Conservation (phyloP, 2,797 vertebrate species). For the Pelodytes ibericus region DNA sequence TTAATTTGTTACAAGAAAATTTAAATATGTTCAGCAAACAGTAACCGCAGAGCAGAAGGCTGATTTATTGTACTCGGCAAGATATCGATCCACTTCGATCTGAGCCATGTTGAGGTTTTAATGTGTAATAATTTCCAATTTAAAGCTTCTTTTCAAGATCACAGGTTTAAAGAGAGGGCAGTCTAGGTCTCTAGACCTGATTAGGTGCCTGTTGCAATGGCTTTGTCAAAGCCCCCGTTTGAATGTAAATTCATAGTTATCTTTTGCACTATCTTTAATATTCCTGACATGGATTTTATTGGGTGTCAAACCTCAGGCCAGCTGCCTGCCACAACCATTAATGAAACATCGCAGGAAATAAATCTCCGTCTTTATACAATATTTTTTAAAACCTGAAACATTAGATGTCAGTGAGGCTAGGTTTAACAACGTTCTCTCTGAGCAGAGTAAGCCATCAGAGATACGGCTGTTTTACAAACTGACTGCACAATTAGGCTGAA, state of each 20-base stretch:
- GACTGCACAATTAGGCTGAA: constrained; percentile 71
- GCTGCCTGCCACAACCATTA: constrained; percentile 81
- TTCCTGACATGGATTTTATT: constrained; percentile 90
- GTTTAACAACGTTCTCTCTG: constrained; percentile 62
- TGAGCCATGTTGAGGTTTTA: constrained; percentile 91
- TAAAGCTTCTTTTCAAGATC: constrained; percentile 99
- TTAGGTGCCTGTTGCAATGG: constrained; percentile 94
- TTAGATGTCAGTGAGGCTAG: constrained; percentile 78
- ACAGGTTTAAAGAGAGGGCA: constrained; percentile 92
- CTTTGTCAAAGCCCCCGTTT: constrained; percentile 94
- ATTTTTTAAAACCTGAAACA: constrained; percentile 78
- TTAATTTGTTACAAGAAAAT: constrained; percentile 99
- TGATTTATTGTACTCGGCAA: constrained; percentile 99
- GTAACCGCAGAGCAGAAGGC: constrained; percentile 86
- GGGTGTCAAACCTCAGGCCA: constrained; percentile 84
- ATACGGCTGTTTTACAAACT: constrained; percentile 65
- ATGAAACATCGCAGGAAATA: constrained; percentile 88
- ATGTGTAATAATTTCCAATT: constrained; percentile 99
- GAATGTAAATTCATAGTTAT: constrained; percentile 97
- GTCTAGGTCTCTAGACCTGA: constrained; percentile 84
- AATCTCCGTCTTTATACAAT: constrained; percentile 80
- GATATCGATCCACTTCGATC: constrained; percentile 99
- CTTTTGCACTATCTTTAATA: constrained; percentile 89
- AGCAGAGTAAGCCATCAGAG: constrained; percentile 66
- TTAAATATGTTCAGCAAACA: constrained; percentile 99